A percentile compares a stretch with the other conserved stretches of the same genome.
Evolutionary conservation across 2,113 vertebrate genomes (phyloP).

Genomic region (Larimichthys polyactis): DNA sequence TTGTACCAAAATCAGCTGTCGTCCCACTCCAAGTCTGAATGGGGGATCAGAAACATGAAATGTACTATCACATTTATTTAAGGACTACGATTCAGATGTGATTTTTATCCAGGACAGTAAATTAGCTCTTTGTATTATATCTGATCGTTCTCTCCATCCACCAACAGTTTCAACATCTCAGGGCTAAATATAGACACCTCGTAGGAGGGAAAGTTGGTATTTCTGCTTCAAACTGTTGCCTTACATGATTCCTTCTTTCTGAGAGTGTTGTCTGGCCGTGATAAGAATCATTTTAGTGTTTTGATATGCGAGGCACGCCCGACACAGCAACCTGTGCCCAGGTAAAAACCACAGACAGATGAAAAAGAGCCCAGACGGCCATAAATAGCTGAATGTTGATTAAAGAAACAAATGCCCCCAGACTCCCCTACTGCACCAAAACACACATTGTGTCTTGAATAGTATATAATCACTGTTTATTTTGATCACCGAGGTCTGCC

Average conservation of each 20-base stretch:
- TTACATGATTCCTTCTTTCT: neutral
- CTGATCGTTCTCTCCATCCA: neutral
- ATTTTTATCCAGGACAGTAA: neutral
- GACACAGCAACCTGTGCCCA: neutral
- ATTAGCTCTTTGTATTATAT: neutral
- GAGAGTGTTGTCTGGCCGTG: conserved; percentile 19
- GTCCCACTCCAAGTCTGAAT: conserved; percentile 1
- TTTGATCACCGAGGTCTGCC: conserved; percentile 10
- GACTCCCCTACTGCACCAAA: neutral
- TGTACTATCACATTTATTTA: conserved; percentile 30
- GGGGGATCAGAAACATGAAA: conserved; percentile 23
- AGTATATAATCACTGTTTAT: conserved; percentile 32
- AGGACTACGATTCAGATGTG: conserved; percentile 13
- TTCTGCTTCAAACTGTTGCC: conserved; percentile 31
- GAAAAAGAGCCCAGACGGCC: conserved; percentile 1
- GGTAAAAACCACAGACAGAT: neutral
- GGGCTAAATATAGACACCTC: conserved; percentile 44
- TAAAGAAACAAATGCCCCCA: conserved; percentile 7
- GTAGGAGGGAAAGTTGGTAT: conserved; percentile 17
- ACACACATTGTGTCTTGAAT: conserved; percentile 22
- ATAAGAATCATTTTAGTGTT: conserved; percentile 48
- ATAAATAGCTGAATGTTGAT: conserved; percentile 11
- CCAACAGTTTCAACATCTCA: neutral
- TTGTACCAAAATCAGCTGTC: conserved; percentile 51
- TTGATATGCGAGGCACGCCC: neutral